Evolutionary conservation across 2,113 vertebrate species (phyloP), one percentile per base, ranked within the genome.

Genomic region (Melanotaenia duboulayi): DNA sequence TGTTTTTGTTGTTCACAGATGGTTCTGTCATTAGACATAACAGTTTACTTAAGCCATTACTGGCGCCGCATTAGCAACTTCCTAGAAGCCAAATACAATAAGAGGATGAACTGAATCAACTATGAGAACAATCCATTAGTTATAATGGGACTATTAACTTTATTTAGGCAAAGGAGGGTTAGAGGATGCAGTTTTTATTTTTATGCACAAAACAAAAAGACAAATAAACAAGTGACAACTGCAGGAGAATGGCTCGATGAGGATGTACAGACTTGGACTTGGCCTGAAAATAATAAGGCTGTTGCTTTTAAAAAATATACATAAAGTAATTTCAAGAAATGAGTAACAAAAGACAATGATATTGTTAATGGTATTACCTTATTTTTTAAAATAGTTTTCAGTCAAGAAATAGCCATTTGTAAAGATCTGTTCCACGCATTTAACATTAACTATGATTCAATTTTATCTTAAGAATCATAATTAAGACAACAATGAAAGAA

Each of bases 11-110:
- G 71, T 74, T 61, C 61, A 76, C 39, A 23, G 12, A 12, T 44
- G n/a, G 40, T 57, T 63, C 78, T 71, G 48, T 66, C 82, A 81
- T 78, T 10, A 68, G 87, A 82, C 83, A 82, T 51, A 84, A 88
- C 80, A 87, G 76, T 91, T 90, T 89, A 83, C 55, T 73, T 67
- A 42, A 50, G 37, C 10, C 23, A n/a, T 60, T 57, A 20, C 52
- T 64, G 90, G 85, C 79, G 65, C 87, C 81, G 11, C 70, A 76
- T 65, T 23, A 68, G 76, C 65, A 68, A 68, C 76, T 83, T 88
- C 81, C 87, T 71, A 66, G 76, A 67, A 54, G 44, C 63, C 22
- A 42, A 48, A 87, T 74, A 93, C 89, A 90, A 90, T 90, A 71
- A 20, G 69, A 88, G 82, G 84, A 90, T 80, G 77, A 77, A 11